These are phyloP conservation scores for Disparrhopalites patrizii DNA, from an alignment of 2,888 invertebrate species.

Conservation along the genomic window DNA sequence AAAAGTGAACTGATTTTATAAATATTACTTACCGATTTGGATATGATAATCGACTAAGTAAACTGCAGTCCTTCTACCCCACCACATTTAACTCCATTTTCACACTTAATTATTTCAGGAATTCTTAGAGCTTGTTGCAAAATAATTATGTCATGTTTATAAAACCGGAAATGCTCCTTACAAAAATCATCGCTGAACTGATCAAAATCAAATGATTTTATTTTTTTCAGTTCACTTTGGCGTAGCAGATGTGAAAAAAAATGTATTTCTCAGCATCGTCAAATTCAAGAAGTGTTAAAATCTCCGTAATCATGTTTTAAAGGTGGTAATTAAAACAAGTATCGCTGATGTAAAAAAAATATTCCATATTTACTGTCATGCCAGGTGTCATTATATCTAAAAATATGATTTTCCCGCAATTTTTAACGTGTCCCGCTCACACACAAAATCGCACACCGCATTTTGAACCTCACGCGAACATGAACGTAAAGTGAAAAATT, in stretches of 20 bases:
- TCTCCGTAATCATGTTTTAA: background rate
- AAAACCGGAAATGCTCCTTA: background rate
- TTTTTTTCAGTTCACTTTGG: background rate
- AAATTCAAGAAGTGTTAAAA: background rate
- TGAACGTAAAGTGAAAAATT: background rate
- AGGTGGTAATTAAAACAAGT: background rate
- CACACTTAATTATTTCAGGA: background rate
- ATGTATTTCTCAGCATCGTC: background rate
- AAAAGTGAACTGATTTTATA: background rate
- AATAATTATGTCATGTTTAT: background rate
- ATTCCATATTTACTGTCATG: too few relatives aligned
- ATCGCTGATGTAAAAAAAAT: too few relatives aligned
- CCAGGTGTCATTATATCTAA: too few relatives aligned
- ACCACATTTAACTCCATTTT: background rate
- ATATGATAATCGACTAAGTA: background rate
- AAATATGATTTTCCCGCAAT: too few relatives aligned
- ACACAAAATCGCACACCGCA: background rate
- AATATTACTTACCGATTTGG: background rate
- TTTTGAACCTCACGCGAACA: background rate
- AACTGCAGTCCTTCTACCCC: background rate
- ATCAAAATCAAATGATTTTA: background rate
- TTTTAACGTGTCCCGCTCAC: background rate
- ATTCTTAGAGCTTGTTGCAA: background rate
- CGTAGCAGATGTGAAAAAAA: background rate
- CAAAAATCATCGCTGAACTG: background rate